A percentile compares a stretch with the other conserved stretches of the same genome.
Conservation (phyloP, 2,888 invertebrate species). For the Notodromas monacha region DNA sequence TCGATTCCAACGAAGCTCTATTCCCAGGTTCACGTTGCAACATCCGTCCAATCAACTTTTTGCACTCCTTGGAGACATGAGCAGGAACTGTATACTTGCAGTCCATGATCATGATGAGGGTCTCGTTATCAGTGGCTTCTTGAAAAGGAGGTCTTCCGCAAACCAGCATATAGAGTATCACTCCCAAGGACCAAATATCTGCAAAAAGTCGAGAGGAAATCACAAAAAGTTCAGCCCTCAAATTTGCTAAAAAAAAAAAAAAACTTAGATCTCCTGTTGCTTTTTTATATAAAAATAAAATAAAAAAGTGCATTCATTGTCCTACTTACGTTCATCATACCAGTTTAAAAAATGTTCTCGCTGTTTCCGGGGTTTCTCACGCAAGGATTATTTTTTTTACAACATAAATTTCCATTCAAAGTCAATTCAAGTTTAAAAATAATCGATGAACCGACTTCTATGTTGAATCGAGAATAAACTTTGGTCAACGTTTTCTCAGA, state of each 20-base stretch:
- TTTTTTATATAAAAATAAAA: neutral
- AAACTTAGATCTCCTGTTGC: too few relatives aligned
- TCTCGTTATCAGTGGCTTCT: constrained; percentile 97
- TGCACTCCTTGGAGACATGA: constrained; percentile 54
- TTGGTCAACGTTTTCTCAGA: too few relatives aligned
- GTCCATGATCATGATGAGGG: constrained; percentile 96
- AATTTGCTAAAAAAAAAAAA: constrained; percentile 1
- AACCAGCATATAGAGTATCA: constrained; percentile 90
- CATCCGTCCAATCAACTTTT: constrained; percentile 68
- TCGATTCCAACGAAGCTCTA: constrained; percentile 54
- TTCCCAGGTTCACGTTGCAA: constrained; percentile 68
- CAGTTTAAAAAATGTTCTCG: too few relatives aligned
- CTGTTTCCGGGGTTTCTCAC: too few relatives aligned
- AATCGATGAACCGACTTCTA: too few relatives aligned
- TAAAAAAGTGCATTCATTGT: neutral
- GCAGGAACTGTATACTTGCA: constrained; percentile 78
- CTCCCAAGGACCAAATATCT: constrained; percentile 96
- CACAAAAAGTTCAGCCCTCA: too few relatives aligned
- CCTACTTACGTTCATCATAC: too few relatives aligned
- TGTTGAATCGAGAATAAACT: too few relatives aligned
- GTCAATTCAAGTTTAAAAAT: too few relatives aligned
- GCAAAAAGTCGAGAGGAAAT: constrained; percentile 13
- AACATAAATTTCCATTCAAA: too few relatives aligned
- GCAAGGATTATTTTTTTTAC: too few relatives aligned
- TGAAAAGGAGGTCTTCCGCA: constrained; percentile 92